Evolutionary conservation across 2,888 invertebrate species (phyloP).

Genomic region (Timema cristinae): DNA sequence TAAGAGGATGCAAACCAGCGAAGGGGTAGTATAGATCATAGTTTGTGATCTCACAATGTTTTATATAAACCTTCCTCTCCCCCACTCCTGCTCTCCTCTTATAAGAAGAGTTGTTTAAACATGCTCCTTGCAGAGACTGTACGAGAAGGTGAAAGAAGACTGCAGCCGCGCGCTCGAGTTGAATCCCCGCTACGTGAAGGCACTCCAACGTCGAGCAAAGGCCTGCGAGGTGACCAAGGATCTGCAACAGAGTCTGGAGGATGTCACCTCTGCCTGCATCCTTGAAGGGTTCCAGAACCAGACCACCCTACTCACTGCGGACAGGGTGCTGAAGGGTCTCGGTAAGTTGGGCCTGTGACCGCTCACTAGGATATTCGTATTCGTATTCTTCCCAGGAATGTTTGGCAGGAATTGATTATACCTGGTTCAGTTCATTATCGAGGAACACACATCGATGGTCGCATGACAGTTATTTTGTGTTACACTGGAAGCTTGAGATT

Average conservation of each 20-base stretch:
- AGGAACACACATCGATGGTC: too few relatives aligned
- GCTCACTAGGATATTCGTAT: too few relatives aligned
- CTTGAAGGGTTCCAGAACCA: constrained; percentile 84
- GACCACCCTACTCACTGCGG: constrained; percentile 75
- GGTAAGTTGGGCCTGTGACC: constrained; percentile 45
- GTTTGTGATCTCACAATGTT: too few relatives aligned
- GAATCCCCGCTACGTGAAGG: constrained; percentile 85
- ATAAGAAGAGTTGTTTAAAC: too few relatives aligned
- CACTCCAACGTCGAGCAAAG: constrained; percentile 76
- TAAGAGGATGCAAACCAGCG: too few relatives aligned
- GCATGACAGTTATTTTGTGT: too few relatives aligned
- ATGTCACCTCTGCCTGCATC: constrained; percentile 89
- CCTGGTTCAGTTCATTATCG: too few relatives aligned
- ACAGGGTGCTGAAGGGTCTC: constrained; percentile 80
- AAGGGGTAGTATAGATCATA: too few relatives aligned
- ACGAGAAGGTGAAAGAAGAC: constrained; percentile 78
- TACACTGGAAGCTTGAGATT: too few relatives aligned
- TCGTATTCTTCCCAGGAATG: too few relatives aligned
- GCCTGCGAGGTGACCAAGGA: constrained; percentile 78
- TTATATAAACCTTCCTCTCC: too few relatives aligned
- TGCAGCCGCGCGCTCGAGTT: constrained; percentile 79
- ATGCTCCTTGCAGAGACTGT: constrained; percentile 56
- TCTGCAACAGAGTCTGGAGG: constrained; percentile 78
- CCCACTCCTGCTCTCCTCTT: too few relatives aligned
- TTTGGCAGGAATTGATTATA: neutral